Conservation (phyloP, 2,888 invertebrate genomes). For the Cephus nigrinus region DNA sequence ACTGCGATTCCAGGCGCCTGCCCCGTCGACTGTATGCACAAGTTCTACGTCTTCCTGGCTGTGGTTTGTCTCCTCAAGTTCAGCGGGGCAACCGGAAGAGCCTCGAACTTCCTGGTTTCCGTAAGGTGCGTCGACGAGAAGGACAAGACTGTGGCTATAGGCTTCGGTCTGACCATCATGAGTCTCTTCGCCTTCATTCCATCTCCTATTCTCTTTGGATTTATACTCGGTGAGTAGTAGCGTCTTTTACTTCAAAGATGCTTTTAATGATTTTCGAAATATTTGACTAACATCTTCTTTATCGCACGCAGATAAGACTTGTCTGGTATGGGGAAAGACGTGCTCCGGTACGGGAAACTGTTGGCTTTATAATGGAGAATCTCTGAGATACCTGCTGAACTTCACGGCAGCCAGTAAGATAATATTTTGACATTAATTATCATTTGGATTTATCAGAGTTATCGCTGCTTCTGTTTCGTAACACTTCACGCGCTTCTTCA, state of each 20-base stretch:
- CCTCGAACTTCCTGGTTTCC: slow-evolving; percentile 73
- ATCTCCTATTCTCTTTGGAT: slow-evolving; percentile 81
- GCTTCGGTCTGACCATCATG: slow-evolving; percentile 76
- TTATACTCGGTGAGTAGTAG: slow-evolving; percentile 71
- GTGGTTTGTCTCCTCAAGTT: slow-evolving; percentile 72
- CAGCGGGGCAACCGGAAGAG: slow-evolving; percentile 72
- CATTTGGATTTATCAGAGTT: not conserved
- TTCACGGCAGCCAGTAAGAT: slow-evolving; percentile 72
- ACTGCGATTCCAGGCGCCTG: slow-evolving; percentile 69
- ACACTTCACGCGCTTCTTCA: slow-evolving; percentile 18
- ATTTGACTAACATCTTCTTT: not conserved
- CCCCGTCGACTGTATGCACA: slow-evolving; percentile 70
- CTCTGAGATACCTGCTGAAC: slow-evolving; percentile 74
- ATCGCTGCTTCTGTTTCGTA: not conserved
- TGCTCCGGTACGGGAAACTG: slow-evolving; percentile 79
- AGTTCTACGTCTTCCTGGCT: slow-evolving; percentile 69
- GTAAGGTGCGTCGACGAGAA: slow-evolving; percentile 78
- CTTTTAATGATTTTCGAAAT: not conserved
- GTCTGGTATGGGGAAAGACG: slow-evolving; percentile 80
- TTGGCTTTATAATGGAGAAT: slow-evolving; percentile 78
- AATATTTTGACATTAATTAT: not conserved
- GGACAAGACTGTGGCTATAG: slow-evolving; percentile 80
- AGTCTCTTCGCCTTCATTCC: slow-evolving; percentile 80
- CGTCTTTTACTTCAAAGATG: not conserved
- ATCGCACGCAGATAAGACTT: slow-evolving; percentile 70